Evolutionary conservation across 2,797 vertebrate species (phyloP), one percentile per base, ranked within the genome.

Genomic region (Diplodus sargus): DNA sequence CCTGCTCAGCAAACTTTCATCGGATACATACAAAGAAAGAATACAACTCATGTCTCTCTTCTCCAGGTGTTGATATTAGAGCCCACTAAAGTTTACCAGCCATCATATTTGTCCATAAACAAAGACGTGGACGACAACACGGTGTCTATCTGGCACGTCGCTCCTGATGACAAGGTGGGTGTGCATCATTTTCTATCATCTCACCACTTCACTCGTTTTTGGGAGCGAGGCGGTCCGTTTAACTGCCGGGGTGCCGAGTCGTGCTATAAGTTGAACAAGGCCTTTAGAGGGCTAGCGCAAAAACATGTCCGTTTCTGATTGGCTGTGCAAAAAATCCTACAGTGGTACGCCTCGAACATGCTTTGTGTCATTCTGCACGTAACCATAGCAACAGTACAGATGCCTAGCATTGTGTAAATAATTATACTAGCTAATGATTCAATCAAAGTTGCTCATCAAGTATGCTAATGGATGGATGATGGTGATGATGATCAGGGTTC

Each of bases 31-130:
- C 58, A n/a, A 3, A 0, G 8, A 23, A 28, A 42, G 11, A 34
- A 17, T 42, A 2, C 5, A 23, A 58, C 18, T 9, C 3, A 18
- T 51, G 28, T 12, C 1, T 76, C 0, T 70, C 16, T 62, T 47
- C 11, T 72, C 17, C 86, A 99, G 98, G 98, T 99, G 76, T 94
- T 99, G 91, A 99, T 99, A 90, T 90, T 99, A 83, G 98, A 99
- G 92, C 97, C 97, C 73, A 99, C 97, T 45, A 99, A 99, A 95
- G 96, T 99, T 61, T 99, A 99, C 89, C 98, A 97, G 70, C 98
- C 98, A 8, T 98, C 98, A 0, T 99, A 99, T 93, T 93, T 99
- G 82, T 97, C 97, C 51, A 99, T 99, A 88, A 99, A 99, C 93
- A 98, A 97, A 84, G 98, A 99, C 49, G 97, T 95, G 0, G 98